These are phyloP conservation scores for Zosterops pallidus DNA, from an alignment of 2,113 vertebrate species.

Conservation along the genomic window DNA sequence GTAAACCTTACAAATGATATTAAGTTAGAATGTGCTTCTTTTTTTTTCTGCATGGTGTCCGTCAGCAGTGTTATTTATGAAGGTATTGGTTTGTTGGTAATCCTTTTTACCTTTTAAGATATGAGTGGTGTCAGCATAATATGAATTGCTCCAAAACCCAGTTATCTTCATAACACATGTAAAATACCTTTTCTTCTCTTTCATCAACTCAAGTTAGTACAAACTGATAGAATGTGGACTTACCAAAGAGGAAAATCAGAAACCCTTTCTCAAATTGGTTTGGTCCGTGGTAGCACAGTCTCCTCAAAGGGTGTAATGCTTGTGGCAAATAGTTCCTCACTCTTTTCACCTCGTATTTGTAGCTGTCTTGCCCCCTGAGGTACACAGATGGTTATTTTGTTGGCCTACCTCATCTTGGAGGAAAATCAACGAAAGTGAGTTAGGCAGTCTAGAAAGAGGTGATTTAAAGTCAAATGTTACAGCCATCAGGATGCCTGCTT, in stretches of 20 bases:
- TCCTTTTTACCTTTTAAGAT: background rate
- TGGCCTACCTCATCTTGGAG: background rate
- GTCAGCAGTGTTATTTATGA: background rate
- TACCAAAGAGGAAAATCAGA: background rate
- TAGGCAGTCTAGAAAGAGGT: background rate
- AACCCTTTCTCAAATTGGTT: background rate
- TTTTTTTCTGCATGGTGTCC: background rate
- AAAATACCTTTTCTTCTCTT: background rate
- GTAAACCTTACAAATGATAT: background rate
- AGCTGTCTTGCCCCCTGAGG: background rate
- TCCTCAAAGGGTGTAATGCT: background rate
- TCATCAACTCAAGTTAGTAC: background rate
- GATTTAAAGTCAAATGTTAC: background rate
- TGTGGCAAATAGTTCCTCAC: background rate
- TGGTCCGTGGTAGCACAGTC: fast-evolving
- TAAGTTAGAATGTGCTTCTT: background rate
- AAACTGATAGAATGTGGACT: background rate
- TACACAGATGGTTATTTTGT: background rate
- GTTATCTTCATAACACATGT: background rate
- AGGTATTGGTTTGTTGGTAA: background rate
- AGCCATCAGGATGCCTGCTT: background rate
- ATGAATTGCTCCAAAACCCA: background rate
- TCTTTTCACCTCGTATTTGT: fast-evolving
- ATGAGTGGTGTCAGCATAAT: background rate
- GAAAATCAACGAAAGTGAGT: background rate